Evolutionary conservation across 2,113 vertebrate species (phyloP).

Genomic region (Tyrannus savana): DNA sequence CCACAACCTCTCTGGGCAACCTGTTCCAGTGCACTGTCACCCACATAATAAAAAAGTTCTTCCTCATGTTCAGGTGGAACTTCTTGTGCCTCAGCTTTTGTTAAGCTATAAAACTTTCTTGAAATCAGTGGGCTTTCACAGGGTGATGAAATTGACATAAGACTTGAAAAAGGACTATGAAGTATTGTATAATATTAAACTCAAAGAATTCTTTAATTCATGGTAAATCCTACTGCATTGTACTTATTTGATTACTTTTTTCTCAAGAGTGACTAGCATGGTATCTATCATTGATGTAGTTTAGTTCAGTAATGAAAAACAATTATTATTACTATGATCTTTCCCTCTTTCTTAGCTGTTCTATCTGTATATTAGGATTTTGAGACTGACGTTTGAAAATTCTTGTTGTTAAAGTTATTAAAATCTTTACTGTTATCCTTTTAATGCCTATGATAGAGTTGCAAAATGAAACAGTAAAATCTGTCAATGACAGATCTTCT

Average conservation of each 20-base stretch:
- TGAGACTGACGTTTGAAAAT: background rate
- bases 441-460: background rate
- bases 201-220: background rate
- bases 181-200: background rate
- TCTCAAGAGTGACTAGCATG: background rate
- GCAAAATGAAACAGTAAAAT: background rate
- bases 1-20: background rate
- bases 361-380: background rate
- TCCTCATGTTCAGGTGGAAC: background rate
- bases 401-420: background rate
- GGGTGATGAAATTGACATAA: fast-evolving
- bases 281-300: background rate
- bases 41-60: background rate
- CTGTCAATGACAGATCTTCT: background rate
- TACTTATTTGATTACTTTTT: background rate
- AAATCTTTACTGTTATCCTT: background rate
- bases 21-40: too few species aligned
- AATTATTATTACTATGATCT: background rate
- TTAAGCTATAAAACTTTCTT: background rate
- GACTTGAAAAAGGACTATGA: background rate
- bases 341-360: background rate
- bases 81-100: background rate
- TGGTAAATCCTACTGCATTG: background rate
- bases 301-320: background rate
- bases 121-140: background rate